These are phyloP conservation scores for Myopa tessellatipennis DNA, from an alignment of 2,888 invertebrate genomes.

Conservation along the genomic window DNA sequence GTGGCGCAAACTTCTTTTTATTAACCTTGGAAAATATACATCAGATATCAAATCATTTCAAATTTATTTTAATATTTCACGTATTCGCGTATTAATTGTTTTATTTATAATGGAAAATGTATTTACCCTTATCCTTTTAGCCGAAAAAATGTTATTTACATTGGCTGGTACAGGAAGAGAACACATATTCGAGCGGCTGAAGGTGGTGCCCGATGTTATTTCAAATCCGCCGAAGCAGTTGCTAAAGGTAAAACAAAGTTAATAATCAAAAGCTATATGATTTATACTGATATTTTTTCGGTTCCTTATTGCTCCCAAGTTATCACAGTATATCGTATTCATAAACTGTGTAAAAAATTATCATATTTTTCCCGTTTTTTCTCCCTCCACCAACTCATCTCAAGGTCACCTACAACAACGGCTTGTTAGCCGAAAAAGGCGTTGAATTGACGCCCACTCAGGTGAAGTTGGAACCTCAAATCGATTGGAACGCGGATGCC, in stretches of 20 bases:
- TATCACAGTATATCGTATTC: neutral
- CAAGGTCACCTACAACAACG: conserved; percentile 53
- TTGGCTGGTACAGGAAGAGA: conserved; percentile 10
- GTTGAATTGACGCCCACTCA: conserved; percentile 80
- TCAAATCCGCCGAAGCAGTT: conserved; percentile 49
- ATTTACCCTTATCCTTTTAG: neutral
- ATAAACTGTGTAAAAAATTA: too few species aligned
- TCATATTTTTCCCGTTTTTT: neutral
- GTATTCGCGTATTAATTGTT: too few species aligned
- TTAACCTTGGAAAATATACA: too few species aligned
- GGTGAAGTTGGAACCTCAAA: conserved; percentile 61
- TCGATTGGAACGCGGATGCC: conserved; percentile 60
- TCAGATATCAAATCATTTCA: too few species aligned
- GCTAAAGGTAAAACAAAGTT: conserved; percentile 44
- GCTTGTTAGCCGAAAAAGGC: conserved; percentile 71
- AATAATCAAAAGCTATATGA: too few species aligned
- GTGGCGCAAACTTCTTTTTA: too few species aligned
- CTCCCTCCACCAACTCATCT: neutral
- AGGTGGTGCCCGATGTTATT: conserved; percentile 51
- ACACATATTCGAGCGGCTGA: conserved; percentile 72
- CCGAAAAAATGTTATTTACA: neutral
- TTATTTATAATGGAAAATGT: too few species aligned
- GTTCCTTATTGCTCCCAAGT: neutral
- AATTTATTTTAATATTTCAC: too few species aligned
- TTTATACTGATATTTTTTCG: too few species aligned